Evolutionary conservation across 2,797 vertebrate genomes (phyloP).

Genomic region (Myotis vivesi): DNA sequence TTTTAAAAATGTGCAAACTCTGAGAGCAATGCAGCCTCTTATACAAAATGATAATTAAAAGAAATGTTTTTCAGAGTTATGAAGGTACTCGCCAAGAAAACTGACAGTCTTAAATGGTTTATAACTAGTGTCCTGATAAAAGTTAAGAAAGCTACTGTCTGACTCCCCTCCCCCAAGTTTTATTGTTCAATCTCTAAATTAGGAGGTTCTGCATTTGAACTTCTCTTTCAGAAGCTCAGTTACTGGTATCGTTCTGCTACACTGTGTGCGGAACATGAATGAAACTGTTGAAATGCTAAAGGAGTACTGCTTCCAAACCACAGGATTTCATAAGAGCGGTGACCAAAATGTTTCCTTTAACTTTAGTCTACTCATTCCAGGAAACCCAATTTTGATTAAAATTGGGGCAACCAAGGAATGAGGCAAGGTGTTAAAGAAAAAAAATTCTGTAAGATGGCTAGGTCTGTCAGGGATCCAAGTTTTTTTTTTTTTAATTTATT

Average conservation of each 20-base stretch:
- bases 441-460: background rate
- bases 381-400: conserved; percentile 69
- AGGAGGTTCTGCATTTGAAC: conserved; percentile 30
- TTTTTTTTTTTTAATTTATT: background rate
- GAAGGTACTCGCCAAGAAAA: background rate
- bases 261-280: background rate
- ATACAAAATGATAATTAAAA: conserved; percentile 35
- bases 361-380: conserved; percentile 54
- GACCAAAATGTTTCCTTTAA: conserved; percentile 53
- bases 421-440: conserved; percentile 1
- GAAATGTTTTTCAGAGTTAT: conserved; percentile 26
- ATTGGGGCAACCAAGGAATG: conserved; percentile 46
- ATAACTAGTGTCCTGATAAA: background rate
- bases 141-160: background rate
- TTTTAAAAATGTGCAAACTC: background rate
- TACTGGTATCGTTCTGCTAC: background rate
- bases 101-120: background rate
- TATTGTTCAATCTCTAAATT: background rate
- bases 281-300: conserved; percentile 39
- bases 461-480: background rate
- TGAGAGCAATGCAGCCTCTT: background rate
- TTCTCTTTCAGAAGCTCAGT: conserved; percentile 23
- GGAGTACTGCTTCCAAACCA: conserved; percentile 54
- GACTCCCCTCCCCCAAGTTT: background rate
- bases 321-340: conserved; percentile 45